These are phyloP conservation scores for Agrilus mali DNA, from an alignment of 2,888 invertebrate species.

Conservation along the genomic window DNA sequence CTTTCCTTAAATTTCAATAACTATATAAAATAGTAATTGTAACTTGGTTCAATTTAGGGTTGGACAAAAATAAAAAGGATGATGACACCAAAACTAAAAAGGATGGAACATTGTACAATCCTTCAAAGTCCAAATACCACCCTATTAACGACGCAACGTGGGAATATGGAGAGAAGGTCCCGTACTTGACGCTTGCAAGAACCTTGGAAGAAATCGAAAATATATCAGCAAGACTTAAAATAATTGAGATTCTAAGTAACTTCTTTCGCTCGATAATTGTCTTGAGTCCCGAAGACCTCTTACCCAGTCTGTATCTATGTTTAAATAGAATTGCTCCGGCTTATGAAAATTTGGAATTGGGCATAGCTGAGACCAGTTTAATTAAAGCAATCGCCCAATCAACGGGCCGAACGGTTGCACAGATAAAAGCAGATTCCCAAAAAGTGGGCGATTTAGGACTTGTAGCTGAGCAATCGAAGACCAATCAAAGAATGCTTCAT, in stretches of 20 bases:
- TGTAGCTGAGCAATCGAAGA: conserved; percentile 75
- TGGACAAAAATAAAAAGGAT: conserved; percentile 3
- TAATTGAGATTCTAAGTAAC: conserved; percentile 83
- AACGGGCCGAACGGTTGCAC: conserved; percentile 72
- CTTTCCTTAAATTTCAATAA: too few species aligned
- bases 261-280: conserved; percentile 84
- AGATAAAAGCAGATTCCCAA: conserved; percentile 63
- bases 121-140: conserved; percentile 59
- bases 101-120: conserved; percentile 48
- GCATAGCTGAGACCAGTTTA: conserved; percentile 88
- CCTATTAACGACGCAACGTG: conserved; percentile 76
- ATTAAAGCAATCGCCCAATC: conserved; percentile 90
- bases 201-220: conserved; percentile 86
- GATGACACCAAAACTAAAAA: conserved; percentile 1
- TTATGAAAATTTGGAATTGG: conserved; percentile 85
- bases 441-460: conserved; percentile 78
- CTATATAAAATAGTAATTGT: too few species aligned
- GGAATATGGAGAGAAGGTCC: conserved; percentile 63
- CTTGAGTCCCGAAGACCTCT: conserved; percentile 77
- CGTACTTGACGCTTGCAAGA: conserved; percentile 82
- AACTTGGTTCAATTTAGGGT: background rate
- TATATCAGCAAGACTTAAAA: conserved; percentile 74
- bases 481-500: conserved; percentile 80
- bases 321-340: conserved; percentile 94
- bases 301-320: conserved; percentile 85